Base-by-base conservation (phyloP, 2,888 invertebrate species). In the Nymphalis c-album region DNA sequence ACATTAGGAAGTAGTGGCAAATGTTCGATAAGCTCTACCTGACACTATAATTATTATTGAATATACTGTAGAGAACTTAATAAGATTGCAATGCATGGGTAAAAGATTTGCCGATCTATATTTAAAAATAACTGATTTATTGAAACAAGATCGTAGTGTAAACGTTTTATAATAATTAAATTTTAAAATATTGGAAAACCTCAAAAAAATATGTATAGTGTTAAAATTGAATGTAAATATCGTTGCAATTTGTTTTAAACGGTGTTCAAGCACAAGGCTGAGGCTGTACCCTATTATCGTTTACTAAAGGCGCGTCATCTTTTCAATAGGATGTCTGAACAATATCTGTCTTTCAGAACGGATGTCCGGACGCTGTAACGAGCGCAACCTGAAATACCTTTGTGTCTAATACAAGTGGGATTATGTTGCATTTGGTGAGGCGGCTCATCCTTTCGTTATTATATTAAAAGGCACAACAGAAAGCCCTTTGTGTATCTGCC, bases 261-360 rank as follows among this genome's bases (percentile, higher is more conserved):
- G 40, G 46, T 63, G 59, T 48, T 68, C 47, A 46, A 20, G 46
- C 35, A 60, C 47, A 63, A 64, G 62, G 75, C 77, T 74, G 76
- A 75, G 75, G 73, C 73, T 74, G 74, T 70, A 55, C 46, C 73
- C 83, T 79, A 87, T 89, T 88, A 87, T 86, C 82, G 82, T 78
- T 80, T 74, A 79, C 83, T 81, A 77, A 75, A 79, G 81, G 83
- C 79, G 81, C 86, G 84, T 87, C 88, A 87, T 87, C 87, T 89
- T 88, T 88, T 87, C 88, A 90, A 90, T 90, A 90, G 85, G 83
- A 82, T 78, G 76, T 74, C 80, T 80, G 88, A 87, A 90, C 89
- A 91, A 91, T 88, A 80, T 74, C 73, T 73, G 78, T 80, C 82
- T 82, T 86, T 86, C 85, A 83, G 81, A 75, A 78, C 85, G 89